A percentile compares a stretch with the other conserved stretches of the same genome.
These are phyloP conservation scores for Chelmon rostratus DNA, from an alignment of 2,797 vertebrate species.

Conservation along the genomic window DNA sequence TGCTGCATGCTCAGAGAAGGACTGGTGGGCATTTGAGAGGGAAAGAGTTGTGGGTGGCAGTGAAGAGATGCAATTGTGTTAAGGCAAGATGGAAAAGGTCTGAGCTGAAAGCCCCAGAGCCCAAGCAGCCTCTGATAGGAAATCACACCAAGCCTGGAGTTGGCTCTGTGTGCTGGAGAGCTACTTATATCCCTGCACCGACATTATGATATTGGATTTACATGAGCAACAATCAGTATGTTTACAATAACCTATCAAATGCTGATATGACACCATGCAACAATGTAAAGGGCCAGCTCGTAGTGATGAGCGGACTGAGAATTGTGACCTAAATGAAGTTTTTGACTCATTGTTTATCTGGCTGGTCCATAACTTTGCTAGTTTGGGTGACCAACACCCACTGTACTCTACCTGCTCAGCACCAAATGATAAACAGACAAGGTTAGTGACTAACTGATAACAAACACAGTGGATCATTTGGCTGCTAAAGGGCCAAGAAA, in stretches of 20 bases:
- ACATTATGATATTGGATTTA: background rate
- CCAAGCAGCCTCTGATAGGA: constrained; percentile 22
- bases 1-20: constrained; percentile 58
- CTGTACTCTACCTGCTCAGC: no score
- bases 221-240: background rate
- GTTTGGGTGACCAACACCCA: no score
- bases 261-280: background rate
- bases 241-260: background rate
- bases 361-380: no score
- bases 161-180: background rate
- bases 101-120: constrained; percentile 48
- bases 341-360: no score
- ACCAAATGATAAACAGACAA: no score
- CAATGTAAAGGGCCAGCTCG: background rate
- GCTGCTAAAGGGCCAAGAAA: background rate
- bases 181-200: background rate
- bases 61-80: constrained; percentile 67
- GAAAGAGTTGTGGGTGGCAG: constrained; percentile 61
- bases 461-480: no score
- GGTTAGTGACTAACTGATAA: no score
- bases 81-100: constrained; percentile 63
- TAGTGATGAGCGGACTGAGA: background rate
- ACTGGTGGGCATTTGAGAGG: constrained; percentile 62
- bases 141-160: constrained; percentile 30
- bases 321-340: no score